Evolutionary conservation across 2,888 invertebrate genomes (phyloP).

Genomic region (Laothoe populi): DNA sequence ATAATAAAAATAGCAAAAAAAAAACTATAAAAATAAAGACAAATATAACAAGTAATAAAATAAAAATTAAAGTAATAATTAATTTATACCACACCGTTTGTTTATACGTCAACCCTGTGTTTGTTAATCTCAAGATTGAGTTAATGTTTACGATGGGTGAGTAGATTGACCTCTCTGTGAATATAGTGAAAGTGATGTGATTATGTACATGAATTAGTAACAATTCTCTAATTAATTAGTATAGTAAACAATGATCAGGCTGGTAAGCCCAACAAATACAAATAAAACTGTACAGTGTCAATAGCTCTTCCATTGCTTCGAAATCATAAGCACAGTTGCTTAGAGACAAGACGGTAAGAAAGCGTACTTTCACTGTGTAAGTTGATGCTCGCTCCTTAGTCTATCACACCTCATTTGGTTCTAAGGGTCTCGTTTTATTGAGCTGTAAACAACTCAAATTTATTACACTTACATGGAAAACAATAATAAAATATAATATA

Average conservation of each 20-base stretch:
- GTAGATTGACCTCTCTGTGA: too few species aligned
- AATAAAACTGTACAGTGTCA: conserved; percentile 21
- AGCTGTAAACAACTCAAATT: conserved; percentile 48
- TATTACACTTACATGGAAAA: conserved; percentile 35
- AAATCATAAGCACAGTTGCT: conserved; percentile 53
- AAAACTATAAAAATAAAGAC: too few species aligned
- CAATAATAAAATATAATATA: conserved; percentile 21
- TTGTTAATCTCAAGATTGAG: too few species aligned
- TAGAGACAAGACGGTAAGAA: conserved; percentile 72
- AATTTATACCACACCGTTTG: too few species aligned
- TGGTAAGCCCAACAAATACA: not conserved
- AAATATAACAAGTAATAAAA: too few species aligned
- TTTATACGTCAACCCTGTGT: too few species aligned
- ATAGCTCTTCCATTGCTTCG: conserved; percentile 57
- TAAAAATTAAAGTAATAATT: too few species aligned
- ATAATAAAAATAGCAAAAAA: too few species aligned
- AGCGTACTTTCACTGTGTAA: conserved; percentile 81
- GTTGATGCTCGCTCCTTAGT: conserved; percentile 74
- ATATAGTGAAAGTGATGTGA: too few species aligned
- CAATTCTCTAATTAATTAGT: not conserved
- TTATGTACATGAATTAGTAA: not conserved
- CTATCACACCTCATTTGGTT: conserved; percentile 77
- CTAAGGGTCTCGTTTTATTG: conserved; percentile 61
- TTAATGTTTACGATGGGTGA: too few species aligned
- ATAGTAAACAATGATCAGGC: not conserved